These are phyloP conservation scores for Scaptomyza flava DNA, from an alignment of 2,888 invertebrate genomes.

Conservation along the genomic window DNA sequence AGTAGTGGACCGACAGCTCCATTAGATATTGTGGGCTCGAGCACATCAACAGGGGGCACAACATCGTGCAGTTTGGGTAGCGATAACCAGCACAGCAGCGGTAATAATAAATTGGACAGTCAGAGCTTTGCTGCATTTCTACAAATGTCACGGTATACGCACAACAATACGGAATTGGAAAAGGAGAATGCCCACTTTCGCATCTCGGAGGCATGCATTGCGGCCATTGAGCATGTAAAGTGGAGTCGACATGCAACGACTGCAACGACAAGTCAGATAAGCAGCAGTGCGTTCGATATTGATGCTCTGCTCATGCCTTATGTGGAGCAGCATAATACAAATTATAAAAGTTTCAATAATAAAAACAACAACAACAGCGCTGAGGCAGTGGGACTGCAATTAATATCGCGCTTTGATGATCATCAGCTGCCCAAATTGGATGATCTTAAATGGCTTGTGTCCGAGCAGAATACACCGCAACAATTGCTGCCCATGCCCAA, in stretches of 20 bases:
- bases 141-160: slow-evolving; percentile 89
- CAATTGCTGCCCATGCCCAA: slow-evolving; percentile 90
- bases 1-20: slow-evolving; percentile 28
- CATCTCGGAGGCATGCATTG: slow-evolving; percentile 92
- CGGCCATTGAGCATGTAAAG: slow-evolving; percentile 91
- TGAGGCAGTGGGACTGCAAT: slow-evolving; percentile 91
- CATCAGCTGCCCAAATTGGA: slow-evolving; percentile 91
- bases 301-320: slow-evolving; percentile 44
- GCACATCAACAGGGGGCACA: slow-evolving; percentile 17
- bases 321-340: slow-evolving; percentile 71
- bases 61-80: slow-evolving; percentile 50
- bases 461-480: slow-evolving; percentile 91
- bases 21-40: slow-evolving; percentile 46
- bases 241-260: slow-evolving; percentile 84
- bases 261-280: background rate
- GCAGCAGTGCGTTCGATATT: slow-evolving; percentile 4
- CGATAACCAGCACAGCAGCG: slow-evolving; percentile 40
- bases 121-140: slow-evolving; percentile 90
- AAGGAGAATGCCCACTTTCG: slow-evolving; percentile 94
- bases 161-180: slow-evolving; percentile 90
- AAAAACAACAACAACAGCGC: slow-evolving; percentile 87
- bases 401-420: slow-evolving; percentile 91
- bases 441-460: slow-evolving; percentile 92
- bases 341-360: slow-evolving; percentile 66
- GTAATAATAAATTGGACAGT: slow-evolving; percentile 77